Evolutionary conservation across 2,113 vertebrate genomes (phyloP).

Genomic region (Cervus canadensis): DNA sequence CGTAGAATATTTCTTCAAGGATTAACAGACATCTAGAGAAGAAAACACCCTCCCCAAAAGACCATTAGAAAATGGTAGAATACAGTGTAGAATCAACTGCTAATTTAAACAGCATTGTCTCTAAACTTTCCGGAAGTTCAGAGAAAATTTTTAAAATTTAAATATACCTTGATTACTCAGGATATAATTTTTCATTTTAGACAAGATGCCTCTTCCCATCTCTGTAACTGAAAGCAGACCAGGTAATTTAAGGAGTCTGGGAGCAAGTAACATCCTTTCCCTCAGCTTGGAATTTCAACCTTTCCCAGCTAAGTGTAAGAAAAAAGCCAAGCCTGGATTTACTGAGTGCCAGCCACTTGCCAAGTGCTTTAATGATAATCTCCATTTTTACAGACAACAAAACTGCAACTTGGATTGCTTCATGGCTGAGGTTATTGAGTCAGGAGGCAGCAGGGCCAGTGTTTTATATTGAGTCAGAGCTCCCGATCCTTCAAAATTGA

Average conservation of each 20-base stretch:
- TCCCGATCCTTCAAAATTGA: background rate
- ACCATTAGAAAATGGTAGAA: background rate
- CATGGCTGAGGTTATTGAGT: background rate
- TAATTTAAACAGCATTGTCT: background rate
- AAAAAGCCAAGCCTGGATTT: background rate
- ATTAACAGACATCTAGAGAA: background rate
- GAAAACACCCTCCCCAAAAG: background rate
- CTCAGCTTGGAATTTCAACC: background rate
- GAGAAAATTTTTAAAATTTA: background rate
- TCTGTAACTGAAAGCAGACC: background rate
- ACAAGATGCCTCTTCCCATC: background rate
- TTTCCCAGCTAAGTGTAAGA: background rate
- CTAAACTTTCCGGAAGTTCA: background rate
- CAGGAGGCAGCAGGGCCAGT: background rate
- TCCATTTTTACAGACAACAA: background rate
- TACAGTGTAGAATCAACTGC: background rate
- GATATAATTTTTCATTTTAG: background rate
- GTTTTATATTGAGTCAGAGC: background rate
- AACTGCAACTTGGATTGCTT: background rate
- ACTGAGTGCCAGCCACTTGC: background rate
- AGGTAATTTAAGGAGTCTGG: background rate
- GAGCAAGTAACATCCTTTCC: background rate
- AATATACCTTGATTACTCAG: background rate
- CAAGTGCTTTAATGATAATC: background rate
- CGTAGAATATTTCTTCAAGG: background rate